Conservation (phyloP, 1,140 invertebrate species). For the Camponotus floridanus region DNA sequence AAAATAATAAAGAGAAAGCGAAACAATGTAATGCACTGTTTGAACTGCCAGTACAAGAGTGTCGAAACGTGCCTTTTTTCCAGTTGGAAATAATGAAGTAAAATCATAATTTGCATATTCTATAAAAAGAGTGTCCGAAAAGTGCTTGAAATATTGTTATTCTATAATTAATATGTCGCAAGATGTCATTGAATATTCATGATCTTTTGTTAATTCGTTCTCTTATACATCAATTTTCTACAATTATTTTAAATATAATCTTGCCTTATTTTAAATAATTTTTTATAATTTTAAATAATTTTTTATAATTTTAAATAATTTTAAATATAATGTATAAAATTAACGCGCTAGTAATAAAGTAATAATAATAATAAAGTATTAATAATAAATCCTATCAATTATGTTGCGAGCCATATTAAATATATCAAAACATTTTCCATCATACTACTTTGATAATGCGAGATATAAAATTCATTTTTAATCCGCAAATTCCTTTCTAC, state of each 20-base stretch:
- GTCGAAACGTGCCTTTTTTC: not conserved
- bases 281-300: too few species aligned
- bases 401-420: too few species aligned
- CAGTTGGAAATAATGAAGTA: not conserved
- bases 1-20: not conserved
- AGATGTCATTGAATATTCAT: not conserved
- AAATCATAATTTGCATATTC: not conserved
- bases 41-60: not conserved
- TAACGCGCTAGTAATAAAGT: not conserved
- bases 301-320: too few species aligned
- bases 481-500: not conserved
- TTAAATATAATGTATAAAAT: too few species aligned
- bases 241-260: not conserved
- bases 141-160: not conserved
- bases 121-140: not conserved
- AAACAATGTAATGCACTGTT: not conserved
- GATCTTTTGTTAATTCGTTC: not conserved
- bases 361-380: not conserved
- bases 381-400: conserved; percentile 32
- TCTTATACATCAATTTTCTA: not conserved
- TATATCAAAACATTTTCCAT: not conserved
- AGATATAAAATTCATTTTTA: not conserved
- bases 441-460: not conserved
- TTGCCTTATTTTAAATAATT: not conserved
- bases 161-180: not conserved